Conservation (phyloP, 2,888 invertebrate species). For the Liodrosophila aerea region DNA sequence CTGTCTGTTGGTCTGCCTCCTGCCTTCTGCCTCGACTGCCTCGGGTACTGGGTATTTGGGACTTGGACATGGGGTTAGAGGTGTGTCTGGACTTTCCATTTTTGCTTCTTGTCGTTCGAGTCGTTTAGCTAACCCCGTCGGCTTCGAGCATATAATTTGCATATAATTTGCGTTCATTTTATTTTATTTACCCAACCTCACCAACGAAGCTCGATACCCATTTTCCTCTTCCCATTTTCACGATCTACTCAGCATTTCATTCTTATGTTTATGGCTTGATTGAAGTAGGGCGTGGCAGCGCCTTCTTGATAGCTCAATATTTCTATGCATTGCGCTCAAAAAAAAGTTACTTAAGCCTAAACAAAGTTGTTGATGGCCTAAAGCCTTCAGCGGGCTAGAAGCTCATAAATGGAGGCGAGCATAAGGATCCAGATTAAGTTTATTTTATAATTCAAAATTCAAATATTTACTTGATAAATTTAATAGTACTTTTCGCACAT, state of each 20-base stretch:
- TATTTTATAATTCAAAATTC: too few relatives aligned
- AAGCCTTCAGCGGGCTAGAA: conserved; percentile 22
- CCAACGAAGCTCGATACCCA: background rate
- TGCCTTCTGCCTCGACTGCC: background rate
- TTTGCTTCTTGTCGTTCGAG: conserved; percentile 60
- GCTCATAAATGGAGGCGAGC: too few relatives aligned
- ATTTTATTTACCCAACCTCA: conserved; percentile 58
- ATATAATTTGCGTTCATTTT: conserved; percentile 80
- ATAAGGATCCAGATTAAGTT: too few relatives aligned
- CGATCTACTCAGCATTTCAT: conserved; percentile 5
- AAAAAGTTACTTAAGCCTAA: conserved; percentile 24
- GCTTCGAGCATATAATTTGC: conserved; percentile 79
- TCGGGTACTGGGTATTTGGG: background rate
- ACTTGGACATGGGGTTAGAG: conserved; percentile 49
- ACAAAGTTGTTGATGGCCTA: conserved; percentile 25
- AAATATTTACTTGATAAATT: too few relatives aligned
- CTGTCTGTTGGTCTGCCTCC: too few relatives aligned
- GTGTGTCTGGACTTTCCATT: conserved; percentile 74
- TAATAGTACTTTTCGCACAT: too few relatives aligned
- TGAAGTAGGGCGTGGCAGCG: conserved; percentile 44
- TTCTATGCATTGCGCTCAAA: conserved; percentile 3
- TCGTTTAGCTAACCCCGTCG: conserved; percentile 13
- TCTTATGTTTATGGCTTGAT: conserved; percentile 24
- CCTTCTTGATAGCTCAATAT: conserved; percentile 49
- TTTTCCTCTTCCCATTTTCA: background rate